Evolutionary conservation across 2,113 vertebrate species (phyloP), one percentile per base, ranked within the genome.

Genomic region (Ailuropoda melanoleuca): DNA sequence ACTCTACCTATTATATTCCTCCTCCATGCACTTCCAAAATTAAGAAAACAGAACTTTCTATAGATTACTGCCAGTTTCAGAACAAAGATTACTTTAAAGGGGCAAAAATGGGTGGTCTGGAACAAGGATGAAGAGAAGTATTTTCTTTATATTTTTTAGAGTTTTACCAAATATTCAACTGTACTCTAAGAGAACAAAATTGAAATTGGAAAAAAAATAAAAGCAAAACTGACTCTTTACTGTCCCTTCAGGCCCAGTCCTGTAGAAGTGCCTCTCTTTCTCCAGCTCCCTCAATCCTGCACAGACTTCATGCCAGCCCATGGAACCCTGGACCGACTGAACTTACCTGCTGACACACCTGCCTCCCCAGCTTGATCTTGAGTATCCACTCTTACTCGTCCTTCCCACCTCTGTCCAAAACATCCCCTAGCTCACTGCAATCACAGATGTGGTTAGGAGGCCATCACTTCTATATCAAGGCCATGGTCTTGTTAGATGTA

Each of bases 371-470:
- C n/a, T 72, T 39, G 19, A 72, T n/a, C n/a, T 72, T 72, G n/a
- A 72, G n/a, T 23, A 39, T 29, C 39, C 46, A 39, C 5, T 8
- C 24, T 43, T 26, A 23, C 39, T 26, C 0, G 0, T 23, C 37
- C 21, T 72, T 75, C 72, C 13, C 37, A 75, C 68, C 23, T 46
- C 6, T 75, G 72, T 75, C 72, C 24, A 43, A 43, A 43, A 46
- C 37, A 15, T 46, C 23, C 13, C 72, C 72, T 43, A 6, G 13
- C 23, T 75, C 39, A 46, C 72, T 75, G 39, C 24, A 29, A 13
- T 70, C 68, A 72, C 19, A 72, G n/a, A 72, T 72, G 68, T 72
- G 19, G 68, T 39, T 39, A 72, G 68, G 68, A 72, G 68, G 6
- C n/a, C 11, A 0, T 75, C 39, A 75, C 24, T 75, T 75, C 72